These are phyloP conservation scores for Muscicapa comitata DNA, from an alignment of 2,797 vertebrate species.

Conservation along the genomic window DNA sequence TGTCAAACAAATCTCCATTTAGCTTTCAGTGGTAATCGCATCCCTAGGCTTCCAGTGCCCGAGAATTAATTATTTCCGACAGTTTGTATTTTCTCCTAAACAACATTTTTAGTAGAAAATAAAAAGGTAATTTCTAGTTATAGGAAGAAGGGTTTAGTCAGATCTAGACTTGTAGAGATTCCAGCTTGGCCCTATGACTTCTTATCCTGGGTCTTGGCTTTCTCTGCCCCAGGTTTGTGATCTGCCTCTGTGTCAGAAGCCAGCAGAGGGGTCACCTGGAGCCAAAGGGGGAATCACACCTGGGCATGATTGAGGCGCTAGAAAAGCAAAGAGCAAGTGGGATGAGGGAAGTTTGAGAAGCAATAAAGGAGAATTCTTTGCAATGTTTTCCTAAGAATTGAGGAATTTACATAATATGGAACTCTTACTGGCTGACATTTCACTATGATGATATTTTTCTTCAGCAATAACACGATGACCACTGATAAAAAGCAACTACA, in stretches of 20 bases:
- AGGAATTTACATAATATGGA: neutral
- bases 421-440: neutral
- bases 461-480: neutral
- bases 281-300: neutral
- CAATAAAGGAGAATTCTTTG: neutral
- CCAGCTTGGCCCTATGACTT: neutral
- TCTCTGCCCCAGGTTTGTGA: neutral
- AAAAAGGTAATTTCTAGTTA: neutral
- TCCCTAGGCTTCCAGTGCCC: neutral
- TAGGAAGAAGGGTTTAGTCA: neutral
- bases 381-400: neutral
- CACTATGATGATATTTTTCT: neutral
- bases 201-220: neutral
- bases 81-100: neutral
- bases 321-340: neutral
- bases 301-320: fast-evolving
- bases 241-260: neutral
- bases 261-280: neutral
- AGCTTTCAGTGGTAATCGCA: neutral
- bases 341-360: neutral
- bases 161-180: neutral
- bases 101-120: neutral
- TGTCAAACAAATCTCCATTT: neutral
- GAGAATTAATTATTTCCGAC: neutral
- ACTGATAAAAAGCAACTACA: neutral